Percentiles rank a stretch among this genome's conserved stretches.
Conservation (phyloP, 2,797 vertebrate species). For the Moxostoma hubbsi region DNA sequence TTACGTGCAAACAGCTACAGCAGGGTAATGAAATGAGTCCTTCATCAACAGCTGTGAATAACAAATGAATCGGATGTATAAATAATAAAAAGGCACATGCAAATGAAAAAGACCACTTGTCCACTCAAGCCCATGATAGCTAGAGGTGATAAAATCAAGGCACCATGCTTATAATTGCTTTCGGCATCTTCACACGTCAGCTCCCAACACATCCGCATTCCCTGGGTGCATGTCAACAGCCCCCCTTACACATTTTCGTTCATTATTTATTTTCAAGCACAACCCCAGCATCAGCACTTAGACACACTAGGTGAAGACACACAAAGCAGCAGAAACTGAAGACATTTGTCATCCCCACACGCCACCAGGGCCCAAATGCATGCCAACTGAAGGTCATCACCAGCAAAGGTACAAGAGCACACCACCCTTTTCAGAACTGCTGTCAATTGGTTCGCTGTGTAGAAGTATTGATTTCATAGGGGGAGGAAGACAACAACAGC, state of each 20-base stretch:
- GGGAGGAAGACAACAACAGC: constrained; percentile 1
- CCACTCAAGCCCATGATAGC: constrained; percentile 58
- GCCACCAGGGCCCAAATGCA: constrained; percentile 53
- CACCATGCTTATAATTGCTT: constrained; percentile 70
- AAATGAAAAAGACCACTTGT: constrained; percentile 65
- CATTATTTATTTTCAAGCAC: constrained; percentile 69
- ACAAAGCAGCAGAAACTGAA: constrained; percentile 57
- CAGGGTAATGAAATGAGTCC: constrained; percentile 56
- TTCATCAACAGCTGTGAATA: constrained; percentile 64
- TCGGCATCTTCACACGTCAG: constrained; percentile 75
- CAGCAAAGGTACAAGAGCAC: constrained; percentile 33
- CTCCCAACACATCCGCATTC: constrained; percentile 67
- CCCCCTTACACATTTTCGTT: constrained; percentile 49
- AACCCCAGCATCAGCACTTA: constrained; percentile 71
- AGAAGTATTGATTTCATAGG: constrained; percentile 12
- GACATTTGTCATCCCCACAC: constrained; percentile 53
- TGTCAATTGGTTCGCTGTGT: constrained; percentile 12
- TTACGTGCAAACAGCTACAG: constrained; percentile 40
- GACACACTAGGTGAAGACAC: constrained; percentile 65
- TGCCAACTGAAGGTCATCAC: constrained; percentile 65
- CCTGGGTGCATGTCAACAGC: constrained; percentile 63
- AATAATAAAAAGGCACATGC: constrained; percentile 66
- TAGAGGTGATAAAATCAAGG: constrained; percentile 73
- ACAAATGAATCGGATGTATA: constrained; percentile 37
- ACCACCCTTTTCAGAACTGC: constrained; percentile 11